A percentile compares a stretch with the other conserved stretches of the same genome.
phyloP scores from a whole-genome alignment of 2,888 invertebrate species.

The Trachelus tabidus region DNA sequence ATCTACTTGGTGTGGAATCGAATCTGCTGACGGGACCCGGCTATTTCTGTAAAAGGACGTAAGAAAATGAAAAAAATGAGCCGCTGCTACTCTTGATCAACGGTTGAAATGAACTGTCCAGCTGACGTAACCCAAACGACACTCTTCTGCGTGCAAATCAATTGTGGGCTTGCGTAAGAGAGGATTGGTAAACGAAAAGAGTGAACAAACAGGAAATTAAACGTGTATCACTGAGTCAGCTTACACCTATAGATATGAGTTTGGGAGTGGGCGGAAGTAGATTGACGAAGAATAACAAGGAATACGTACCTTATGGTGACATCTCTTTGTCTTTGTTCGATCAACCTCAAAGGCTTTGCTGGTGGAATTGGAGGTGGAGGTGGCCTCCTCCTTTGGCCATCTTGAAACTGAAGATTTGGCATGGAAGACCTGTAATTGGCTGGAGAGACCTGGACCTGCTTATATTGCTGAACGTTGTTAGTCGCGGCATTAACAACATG shows the following conservation, averaged over 20 bases:
- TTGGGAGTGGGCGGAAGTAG: neutral
- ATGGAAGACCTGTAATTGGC: slow-evolving; percentile 71
- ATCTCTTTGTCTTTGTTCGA: slow-evolving; percentile 59
- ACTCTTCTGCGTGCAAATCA: neutral
- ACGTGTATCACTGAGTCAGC: slow-evolving; percentile 6
- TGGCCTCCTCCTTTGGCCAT: slow-evolving; percentile 64
- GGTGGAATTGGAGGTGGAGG: slow-evolving; percentile 69
- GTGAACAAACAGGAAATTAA: slow-evolving; percentile 24
- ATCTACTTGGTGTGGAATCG: slow-evolving; percentile 69
- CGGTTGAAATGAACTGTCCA: neutral
- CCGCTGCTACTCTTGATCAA: slow-evolving; percentile 13
- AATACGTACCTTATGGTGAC: slow-evolving; percentile 56
- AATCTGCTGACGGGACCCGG: slow-evolving; percentile 72
- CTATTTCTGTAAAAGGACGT: slow-evolving; percentile 67
- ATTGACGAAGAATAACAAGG: neutral
- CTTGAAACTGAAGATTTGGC: slow-evolving; percentile 70
- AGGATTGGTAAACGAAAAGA: slow-evolving; percentile 12
- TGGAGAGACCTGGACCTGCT: slow-evolving; percentile 66
- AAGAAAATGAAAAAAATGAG: slow-evolving; percentile 33
- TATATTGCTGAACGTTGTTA: slow-evolving; percentile 53
- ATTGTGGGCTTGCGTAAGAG: neutral
- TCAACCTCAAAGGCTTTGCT: slow-evolving; percentile 69
- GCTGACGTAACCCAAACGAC: neutral
- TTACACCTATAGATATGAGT: neutral
- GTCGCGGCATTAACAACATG: slow-evolving; percentile 30